phyloP scores from a whole-genome alignment of 2,888 invertebrate genomes.

The Acanthosepion lycidas region DNA sequence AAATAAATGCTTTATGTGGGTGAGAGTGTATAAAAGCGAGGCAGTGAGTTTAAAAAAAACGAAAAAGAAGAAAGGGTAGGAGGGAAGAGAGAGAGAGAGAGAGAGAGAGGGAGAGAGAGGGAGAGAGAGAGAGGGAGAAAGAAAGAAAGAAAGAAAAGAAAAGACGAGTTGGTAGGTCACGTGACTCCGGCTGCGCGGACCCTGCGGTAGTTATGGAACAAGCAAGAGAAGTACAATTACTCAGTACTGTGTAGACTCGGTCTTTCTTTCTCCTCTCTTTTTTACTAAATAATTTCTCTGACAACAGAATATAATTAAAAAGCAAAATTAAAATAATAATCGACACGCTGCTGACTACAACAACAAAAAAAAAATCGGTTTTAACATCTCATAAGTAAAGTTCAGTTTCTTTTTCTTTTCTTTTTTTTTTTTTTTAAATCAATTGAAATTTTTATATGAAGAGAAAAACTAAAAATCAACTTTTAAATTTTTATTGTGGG shows the following conservation, averaged over 20 bases:
- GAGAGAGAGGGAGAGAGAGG: not conserved
- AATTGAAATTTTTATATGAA: not conserved
- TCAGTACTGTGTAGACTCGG: not conserved
- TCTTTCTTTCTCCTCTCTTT: constrained; percentile 33
- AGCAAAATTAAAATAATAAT: not conserved
- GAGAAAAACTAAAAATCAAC: too few relatives aligned
- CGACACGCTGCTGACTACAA: not conserved
- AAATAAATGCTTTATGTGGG: too few relatives aligned
- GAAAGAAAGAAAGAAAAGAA: too few relatives aligned
- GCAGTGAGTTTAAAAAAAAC: too few relatives aligned
- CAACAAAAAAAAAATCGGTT: not conserved
- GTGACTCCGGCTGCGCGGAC: not conserved
- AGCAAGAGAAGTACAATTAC: not conserved
- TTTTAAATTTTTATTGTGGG: too few relatives aligned
- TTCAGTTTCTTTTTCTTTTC: not conserved
- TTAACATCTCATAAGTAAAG: not conserved
- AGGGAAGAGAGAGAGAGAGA: not conserved
- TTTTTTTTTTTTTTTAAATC: not conserved
- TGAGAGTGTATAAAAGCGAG: too few relatives aligned
- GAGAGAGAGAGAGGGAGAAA: not conserved
- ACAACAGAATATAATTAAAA: not conserved
- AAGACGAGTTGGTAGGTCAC: not conserved
- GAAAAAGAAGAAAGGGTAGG: not conserved
- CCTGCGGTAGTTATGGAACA: not conserved
- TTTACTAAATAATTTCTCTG: not conserved